Percentiles rank a stretch among this genome's conserved stretches.
phyloP scores from a whole-genome alignment of 2,113 vertebrate genomes.

The Pantherophis guttatus region DNA sequence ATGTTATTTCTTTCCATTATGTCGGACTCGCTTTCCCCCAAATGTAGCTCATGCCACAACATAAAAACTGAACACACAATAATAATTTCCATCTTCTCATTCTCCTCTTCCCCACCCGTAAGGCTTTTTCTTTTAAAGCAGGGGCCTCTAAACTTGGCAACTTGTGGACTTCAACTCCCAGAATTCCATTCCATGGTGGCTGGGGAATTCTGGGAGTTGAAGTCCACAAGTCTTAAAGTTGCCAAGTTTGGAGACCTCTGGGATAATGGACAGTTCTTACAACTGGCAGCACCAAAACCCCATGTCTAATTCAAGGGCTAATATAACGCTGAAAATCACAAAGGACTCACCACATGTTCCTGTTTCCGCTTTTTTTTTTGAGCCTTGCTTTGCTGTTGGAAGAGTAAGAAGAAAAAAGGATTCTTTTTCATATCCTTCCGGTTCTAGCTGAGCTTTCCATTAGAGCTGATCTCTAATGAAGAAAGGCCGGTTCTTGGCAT shows the following conservation, averaged over 20 bases:
- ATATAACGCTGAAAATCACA: not conserved
- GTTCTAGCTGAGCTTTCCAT: not conserved
- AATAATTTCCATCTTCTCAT: not conserved
- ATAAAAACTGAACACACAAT: not conserved
- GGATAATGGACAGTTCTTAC: not conserved
- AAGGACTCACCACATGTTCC: constrained; percentile 83
- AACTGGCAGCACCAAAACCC: not conserved
- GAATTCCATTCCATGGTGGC: not conserved
- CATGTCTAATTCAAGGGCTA: not conserved
- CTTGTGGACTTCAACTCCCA: not conserved
- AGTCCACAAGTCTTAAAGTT: not conserved
- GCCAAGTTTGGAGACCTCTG: not conserved
- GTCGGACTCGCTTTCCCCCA: not conserved
- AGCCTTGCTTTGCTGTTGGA: constrained; percentile 81
- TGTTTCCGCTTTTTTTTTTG: constrained; percentile 94
- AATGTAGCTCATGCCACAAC: not conserved
- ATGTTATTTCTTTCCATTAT: not conserved
- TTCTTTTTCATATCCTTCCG: constrained; percentile 7
- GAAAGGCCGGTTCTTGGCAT: not conserved
- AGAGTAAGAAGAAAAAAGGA: not conserved
- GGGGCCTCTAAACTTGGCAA: not conserved
- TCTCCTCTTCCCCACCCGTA: not conserved
- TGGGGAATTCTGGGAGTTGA: not conserved
- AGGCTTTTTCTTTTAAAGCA: not conserved
- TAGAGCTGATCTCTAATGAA: not conserved